Evolutionary conservation across 2,797 vertebrate species (phyloP).

Genomic region (Myotis planiceps): DNA sequence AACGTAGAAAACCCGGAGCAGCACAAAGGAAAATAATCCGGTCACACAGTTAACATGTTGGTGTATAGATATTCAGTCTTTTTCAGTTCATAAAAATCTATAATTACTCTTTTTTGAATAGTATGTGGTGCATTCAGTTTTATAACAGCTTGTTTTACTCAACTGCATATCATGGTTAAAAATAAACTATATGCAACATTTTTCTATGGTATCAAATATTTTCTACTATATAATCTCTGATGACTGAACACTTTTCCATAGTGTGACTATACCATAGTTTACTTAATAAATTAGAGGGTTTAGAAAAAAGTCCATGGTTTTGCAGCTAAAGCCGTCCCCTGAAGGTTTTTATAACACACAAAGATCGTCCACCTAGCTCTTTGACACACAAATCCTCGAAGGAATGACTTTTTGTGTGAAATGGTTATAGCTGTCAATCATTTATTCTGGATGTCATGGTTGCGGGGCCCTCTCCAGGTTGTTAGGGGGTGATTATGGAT

Average conservation of each 20-base stretch:
- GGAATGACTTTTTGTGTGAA: conserved; percentile 68
- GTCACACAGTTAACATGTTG: not conserved
- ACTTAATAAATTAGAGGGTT: conserved; percentile 45
- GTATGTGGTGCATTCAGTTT: not conserved
- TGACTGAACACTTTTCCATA: not conserved
- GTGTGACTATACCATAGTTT: not conserved
- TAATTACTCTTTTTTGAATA: conserved; percentile 4
- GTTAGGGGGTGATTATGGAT: conserved; percentile 63
- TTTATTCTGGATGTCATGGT: conserved; percentile 60
- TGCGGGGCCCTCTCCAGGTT: conserved; percentile 46
- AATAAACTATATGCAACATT: not conserved
- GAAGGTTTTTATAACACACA: conserved; percentile 49
- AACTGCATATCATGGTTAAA: not conserved
- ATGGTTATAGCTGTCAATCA: conserved; percentile 73
- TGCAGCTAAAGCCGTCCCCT: conserved; percentile 47
- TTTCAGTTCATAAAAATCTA: not conserved
- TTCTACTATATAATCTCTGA: conserved; percentile 46
- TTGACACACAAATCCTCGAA: conserved; percentile 53
- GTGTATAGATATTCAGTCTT: not conserved
- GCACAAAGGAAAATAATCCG: not conserved
- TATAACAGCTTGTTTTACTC: conserved; percentile 12
- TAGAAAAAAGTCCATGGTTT: not conserved
- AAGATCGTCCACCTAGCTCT: conserved; percentile 49
- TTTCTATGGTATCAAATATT: not conserved
- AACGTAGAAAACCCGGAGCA: not conserved